A percentile compares a stretch with the other conserved stretches of the same genome.
Conservation (phyloP, 2,113 vertebrate species). For the Aegithalos caudatus region DNA sequence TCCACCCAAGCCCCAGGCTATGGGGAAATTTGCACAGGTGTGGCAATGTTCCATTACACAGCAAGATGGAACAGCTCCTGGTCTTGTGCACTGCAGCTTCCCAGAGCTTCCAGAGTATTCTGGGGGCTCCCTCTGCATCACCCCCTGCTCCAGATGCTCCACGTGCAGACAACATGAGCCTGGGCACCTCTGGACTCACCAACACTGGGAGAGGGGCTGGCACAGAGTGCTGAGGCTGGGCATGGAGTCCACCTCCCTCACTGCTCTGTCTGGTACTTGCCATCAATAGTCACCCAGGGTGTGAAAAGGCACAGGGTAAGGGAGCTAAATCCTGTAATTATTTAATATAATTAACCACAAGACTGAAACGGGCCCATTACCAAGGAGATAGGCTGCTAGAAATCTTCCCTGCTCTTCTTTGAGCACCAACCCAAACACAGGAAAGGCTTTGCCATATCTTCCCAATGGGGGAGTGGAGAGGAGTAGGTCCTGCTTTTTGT, state of each 20-base stretch:
- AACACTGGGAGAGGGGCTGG: fast-evolving
- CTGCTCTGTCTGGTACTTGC: not conserved
- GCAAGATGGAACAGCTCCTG: not conserved
- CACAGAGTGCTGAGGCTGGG: not conserved
- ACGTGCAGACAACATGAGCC: fast-evolving
- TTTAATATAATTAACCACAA: not conserved
- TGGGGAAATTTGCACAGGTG: not conserved
- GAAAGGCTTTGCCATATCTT: not conserved
- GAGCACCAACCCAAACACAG: not conserved
- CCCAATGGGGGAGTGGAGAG: not conserved
- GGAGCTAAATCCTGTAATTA: not conserved
- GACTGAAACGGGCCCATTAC: not conserved
- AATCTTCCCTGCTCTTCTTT: not conserved
- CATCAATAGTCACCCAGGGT: not conserved
- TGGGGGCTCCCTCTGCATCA: fast-evolving
- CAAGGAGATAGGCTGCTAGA: not conserved
- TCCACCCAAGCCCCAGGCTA: slow-evolving; percentile 12
- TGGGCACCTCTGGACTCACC: not conserved
- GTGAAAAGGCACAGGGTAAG: not conserved
- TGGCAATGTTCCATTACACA: not conserved
- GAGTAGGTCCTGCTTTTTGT: not conserved
- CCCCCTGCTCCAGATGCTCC: not conserved
- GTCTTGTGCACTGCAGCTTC: not conserved
- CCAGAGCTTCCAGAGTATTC: not conserved
- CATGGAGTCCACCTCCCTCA: not conserved